phyloP scores from a whole-genome alignment of 2,113 vertebrate genomes.

The Pungitius pungitius region DNA sequence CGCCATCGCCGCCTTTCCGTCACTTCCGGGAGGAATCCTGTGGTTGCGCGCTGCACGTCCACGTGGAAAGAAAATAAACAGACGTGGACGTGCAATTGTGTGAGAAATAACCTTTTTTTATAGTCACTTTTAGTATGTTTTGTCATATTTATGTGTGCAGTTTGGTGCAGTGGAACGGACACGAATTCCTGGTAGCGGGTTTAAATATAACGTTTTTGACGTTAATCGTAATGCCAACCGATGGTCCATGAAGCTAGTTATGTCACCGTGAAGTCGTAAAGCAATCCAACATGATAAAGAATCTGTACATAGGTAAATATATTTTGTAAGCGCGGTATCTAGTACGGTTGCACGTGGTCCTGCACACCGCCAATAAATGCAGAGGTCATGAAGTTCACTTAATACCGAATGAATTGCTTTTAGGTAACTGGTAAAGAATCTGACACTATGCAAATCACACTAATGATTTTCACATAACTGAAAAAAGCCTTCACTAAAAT shows the following conservation, averaged over 20 bases:
- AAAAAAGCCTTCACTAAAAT: not conserved
- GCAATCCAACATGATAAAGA: not conserved
- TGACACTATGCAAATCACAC: not conserved
- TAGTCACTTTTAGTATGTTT: not conserved
- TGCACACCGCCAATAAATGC: not conserved
- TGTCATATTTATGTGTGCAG: not conserved
- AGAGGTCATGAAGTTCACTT: not conserved
- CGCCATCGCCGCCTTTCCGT: conserved; percentile 79
- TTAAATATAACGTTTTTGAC: too few species aligned
- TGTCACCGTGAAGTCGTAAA: not conserved
- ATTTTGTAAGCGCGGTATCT: not conserved
- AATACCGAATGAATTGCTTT: not conserved
- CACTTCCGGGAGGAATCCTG: conserved; percentile 76
- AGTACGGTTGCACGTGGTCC: not conserved
- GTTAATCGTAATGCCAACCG: not conserved
- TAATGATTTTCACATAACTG: not conserved
- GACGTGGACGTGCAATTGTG: conserved; percentile 44
- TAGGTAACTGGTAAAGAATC: not conserved
- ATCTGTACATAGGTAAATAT: not conserved
- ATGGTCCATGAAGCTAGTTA: not conserved
- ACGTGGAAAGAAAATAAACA: conserved; percentile 77
- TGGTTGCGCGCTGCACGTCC: conserved; percentile 75
- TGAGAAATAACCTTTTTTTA: not conserved
- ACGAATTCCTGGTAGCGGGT: not conserved
- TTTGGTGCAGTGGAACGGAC: not conserved